Percentiles rank a stretch among this genome's conserved stretches.
These are phyloP conservation scores for Drosophila crucigera DNA, from an alignment of 2,888 invertebrate genomes.

Conservation along the genomic window DNA sequence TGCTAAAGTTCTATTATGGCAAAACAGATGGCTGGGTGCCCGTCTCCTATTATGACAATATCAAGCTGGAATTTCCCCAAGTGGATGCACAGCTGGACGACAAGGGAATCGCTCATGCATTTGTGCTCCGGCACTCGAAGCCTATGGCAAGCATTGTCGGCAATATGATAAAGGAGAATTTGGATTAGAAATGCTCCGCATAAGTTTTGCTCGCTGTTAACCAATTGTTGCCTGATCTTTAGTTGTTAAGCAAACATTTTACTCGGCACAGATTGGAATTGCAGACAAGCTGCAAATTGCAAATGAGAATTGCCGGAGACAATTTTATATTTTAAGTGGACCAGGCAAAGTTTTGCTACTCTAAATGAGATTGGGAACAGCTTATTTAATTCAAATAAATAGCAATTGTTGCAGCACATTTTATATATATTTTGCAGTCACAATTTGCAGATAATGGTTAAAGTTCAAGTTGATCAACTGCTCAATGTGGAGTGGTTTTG, in stretches of 20 bases:
- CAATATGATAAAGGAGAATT: conserved; percentile 82
- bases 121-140: conserved; percentile 89
- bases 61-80: conserved; percentile 88
- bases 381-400: not conserved
- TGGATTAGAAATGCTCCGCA: conserved; percentile 15
- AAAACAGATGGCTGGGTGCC: conserved; percentile 94
- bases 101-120: conserved; percentile 90
- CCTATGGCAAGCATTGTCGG: conserved; percentile 86
- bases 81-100: conserved; percentile 88
- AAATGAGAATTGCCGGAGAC: not conserved
- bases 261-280: not conserved
- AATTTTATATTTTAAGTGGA: conserved; percentile 10
- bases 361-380: not conserved
- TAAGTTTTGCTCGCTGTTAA: conserved; percentile 2
- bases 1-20: conserved; percentile 93
- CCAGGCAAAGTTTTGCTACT: conserved; percentile 6
- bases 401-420: conserved; percentile 15
- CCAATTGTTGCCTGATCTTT: conserved; percentile 55
- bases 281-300: not conserved
- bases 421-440: conserved; percentile 37
- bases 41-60: conserved; percentile 88
- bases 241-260: conserved; percentile 16
- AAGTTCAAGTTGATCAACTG: conserved; percentile 13
- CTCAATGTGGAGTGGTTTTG: not conserved
- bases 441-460: not conserved